Percentiles rank a stretch among this genome's conserved stretches.
These are phyloP conservation scores for Terrapene triunguis DNA, from an alignment of 2,113 vertebrate genomes.

Conservation along the genomic window DNA sequence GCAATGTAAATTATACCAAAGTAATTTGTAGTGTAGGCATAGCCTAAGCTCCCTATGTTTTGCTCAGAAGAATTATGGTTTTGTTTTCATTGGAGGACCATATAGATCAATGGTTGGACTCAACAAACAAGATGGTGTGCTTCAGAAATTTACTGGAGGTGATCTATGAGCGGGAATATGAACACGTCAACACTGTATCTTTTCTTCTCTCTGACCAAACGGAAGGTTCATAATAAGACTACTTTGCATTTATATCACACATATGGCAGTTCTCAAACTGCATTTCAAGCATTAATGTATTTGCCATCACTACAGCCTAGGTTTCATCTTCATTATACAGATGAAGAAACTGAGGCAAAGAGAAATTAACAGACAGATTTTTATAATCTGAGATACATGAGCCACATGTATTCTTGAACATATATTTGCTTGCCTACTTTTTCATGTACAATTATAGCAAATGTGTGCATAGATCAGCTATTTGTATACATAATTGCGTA, in stretches of 20 bases:
- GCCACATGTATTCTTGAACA: background rate
- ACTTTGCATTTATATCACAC: rapidly evolving
- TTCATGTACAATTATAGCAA: background rate
- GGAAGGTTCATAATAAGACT: background rate
- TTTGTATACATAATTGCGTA: background rate
- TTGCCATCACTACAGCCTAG: rapidly evolving
- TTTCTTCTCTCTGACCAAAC: background rate
- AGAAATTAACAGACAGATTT: background rate
- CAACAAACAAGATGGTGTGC: background rate
- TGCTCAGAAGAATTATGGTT: background rate
- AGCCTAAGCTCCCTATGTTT: background rate
- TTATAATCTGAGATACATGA: background rate
- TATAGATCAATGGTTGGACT: background rate
- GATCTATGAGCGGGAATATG: rapidly evolving
- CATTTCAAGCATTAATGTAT: background rate
- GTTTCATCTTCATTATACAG: background rate
- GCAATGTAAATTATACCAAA: too few relatives aligned
- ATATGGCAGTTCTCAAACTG: background rate
- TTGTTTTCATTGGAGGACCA: background rate
- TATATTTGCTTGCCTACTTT: background rate
- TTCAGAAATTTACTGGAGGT: background rate
- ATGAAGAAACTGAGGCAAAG: background rate
- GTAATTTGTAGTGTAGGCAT: too few relatives aligned
- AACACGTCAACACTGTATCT: background rate
- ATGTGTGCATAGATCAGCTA: background rate